Percentiles rank a stretch among this genome's conserved stretches.
phyloP scores from a whole-genome alignment of 35 echinoderm and acorn worm species.

The Stichopus chloronotus region DNA sequence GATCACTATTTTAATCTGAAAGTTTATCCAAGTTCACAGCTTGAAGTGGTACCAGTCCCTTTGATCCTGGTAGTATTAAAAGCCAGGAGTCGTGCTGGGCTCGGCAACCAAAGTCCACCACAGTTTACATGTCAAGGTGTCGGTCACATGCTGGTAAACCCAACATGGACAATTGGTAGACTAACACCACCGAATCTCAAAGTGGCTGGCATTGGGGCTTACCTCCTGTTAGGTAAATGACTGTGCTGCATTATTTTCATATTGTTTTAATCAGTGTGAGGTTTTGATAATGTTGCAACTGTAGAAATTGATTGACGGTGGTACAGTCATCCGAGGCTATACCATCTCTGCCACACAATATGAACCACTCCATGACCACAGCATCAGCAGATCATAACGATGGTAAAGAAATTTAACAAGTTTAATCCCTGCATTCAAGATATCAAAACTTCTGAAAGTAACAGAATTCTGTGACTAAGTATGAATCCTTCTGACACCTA shows the following conservation, averaged over 20 bases:
- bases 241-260: neutral
- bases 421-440: no score
- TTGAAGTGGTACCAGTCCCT: neutral
- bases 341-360: no score
- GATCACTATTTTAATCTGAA: constrained; percentile 1
- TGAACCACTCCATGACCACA: no score
- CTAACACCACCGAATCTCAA: neutral
- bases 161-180: neutral
- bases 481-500: no score
- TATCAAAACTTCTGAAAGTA: no score
- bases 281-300: neutral
- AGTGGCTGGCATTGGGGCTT: neutral
- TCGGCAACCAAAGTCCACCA: neutral
- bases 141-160: neutral
- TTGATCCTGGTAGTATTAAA: neutral
- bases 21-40: neutral
- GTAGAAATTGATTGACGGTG: no score
- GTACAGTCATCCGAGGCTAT: no score
- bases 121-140: neutral
- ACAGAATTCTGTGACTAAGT: no score
- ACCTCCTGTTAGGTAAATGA: neutral
- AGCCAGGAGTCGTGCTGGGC: neutral
- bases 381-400: no score
- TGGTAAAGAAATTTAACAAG: no score
- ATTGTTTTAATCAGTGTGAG: neutral